Evolutionary conservation across 2,113 vertebrate species (phyloP).

Genomic region (Chaetodon auriga): DNA sequence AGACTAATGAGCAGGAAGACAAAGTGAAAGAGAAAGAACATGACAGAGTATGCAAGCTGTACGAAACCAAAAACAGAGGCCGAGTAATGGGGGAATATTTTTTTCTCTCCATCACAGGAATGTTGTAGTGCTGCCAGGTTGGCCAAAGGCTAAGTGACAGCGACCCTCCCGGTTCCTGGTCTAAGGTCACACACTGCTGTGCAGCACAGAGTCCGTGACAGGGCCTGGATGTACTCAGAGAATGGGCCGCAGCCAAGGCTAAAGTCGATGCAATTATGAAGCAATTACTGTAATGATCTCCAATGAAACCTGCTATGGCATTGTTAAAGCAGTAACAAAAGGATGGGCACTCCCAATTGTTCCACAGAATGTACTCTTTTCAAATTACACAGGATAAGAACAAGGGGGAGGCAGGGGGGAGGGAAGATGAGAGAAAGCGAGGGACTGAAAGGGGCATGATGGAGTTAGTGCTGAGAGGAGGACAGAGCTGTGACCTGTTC

Average conservation of each 20-base stretch:
- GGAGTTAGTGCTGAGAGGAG: slow-evolving; percentile 37
- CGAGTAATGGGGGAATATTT: slow-evolving; percentile 2
- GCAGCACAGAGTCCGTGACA: slow-evolving; percentile 54
- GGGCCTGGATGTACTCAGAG: slow-evolving; percentile 65
- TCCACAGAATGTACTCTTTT: slow-evolving; percentile 63
- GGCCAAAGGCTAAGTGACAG: slow-evolving; percentile 68
- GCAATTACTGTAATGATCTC: slow-evolving; percentile 80
- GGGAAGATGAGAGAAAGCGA: slow-evolving; percentile 26
- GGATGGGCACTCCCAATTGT: slow-evolving; percentile 60
- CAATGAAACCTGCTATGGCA: slow-evolving; percentile 69
- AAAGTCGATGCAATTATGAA: slow-evolving; percentile 76
- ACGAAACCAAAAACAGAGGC: slow-evolving; percentile 29
- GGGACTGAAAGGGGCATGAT: slow-evolving; percentile 22
- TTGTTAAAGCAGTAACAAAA: slow-evolving; percentile 71
- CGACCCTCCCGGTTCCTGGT: slow-evolving; percentile 50
- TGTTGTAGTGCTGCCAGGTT: slow-evolving; percentile 45
- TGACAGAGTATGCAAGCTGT: background rate
- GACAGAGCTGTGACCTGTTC: slow-evolving; percentile 45
- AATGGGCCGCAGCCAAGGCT: slow-evolving; percentile 70
- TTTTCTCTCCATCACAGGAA: slow-evolving; percentile 55
- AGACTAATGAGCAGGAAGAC: slow-evolving; percentile 42
- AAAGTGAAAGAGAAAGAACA: slow-evolving; percentile 27
- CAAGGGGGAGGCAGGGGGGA: slow-evolving; percentile 9
- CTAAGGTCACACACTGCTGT: slow-evolving; percentile 66
- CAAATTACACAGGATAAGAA: slow-evolving; percentile 37